Base-by-base conservation (phyloP, 2,113 vertebrate species). In the Embiotoca jacksoni region DNA sequence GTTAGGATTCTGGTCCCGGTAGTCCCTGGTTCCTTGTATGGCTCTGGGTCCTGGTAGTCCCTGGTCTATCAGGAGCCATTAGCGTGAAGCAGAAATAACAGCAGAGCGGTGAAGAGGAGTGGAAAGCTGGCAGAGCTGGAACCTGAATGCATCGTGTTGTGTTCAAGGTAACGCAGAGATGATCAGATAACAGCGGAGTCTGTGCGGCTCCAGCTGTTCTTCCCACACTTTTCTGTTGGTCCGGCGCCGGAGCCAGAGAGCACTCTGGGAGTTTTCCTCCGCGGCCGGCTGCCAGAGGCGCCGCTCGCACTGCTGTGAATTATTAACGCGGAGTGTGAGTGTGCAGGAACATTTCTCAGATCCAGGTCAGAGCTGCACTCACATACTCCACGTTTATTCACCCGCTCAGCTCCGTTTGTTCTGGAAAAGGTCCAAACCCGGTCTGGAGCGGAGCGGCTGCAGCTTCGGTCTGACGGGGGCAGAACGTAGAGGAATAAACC, bases 321-420 rank as follows among this genome's bases (percentile, higher is more conserved):
- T 23, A 23, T 23, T 23, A 23, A 23, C 84, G 49, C 62, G 46
- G 75, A 50, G 44, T 36, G 44, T 50, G 46, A 77, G 66, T 7
- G 53, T 66, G 74, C 71, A 81, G 71, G 35, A 75, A 68, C 74
- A 4, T 53, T 85, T 87, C 85, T 89, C 88, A 81, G 82, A 89
- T 87, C 56, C 77, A 82, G 75, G 16, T 59, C 32, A 23, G 70
- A 80, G 55, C 78, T 37, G 70, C n/a, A 15, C 60, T 78, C 77
- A 89, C 46, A 87, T 83, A 59, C 82, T 81, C 9, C 35, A 81
- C 80, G 33, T 82, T 80, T 66, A 80, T 82, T 88, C 83, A 88
- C 73, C 85, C 85, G 59, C 53, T 60, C 66, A 81, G 68, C 64
- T 11, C 78, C 52, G 84, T 82, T 85, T 78, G 80, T 39, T 75